Percentiles rank a stretch among this genome's conserved stretches.
Conservation (phyloP, 2,888 invertebrate genomes). For the Baccha elongata region DNA sequence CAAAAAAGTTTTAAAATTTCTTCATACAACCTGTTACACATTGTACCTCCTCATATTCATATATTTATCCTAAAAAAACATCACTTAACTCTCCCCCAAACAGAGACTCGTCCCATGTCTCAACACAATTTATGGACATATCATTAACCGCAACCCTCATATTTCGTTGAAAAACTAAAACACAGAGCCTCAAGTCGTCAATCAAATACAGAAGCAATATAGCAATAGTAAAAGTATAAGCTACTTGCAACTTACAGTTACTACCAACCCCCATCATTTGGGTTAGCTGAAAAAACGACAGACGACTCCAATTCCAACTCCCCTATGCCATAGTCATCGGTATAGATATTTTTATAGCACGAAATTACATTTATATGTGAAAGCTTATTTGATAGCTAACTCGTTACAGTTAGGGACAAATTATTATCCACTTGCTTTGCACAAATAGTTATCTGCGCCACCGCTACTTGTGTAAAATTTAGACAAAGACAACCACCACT, state of each 20-base stretch:
- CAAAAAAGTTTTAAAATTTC: too few relatives aligned
- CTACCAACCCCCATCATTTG: neutral
- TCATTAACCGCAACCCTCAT: constrained; percentile 16
- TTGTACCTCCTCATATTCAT: neutral
- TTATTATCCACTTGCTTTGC: constrained; percentile 56
- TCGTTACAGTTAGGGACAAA: constrained; percentile 64
- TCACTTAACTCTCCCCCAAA: neutral
- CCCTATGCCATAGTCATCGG: neutral
- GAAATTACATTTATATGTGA: constrained; percentile 45
- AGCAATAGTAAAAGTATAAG: neutral
- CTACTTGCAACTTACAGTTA: neutral
- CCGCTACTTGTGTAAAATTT: neutral
- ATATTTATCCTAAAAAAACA: neutral
- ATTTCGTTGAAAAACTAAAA: constrained; percentile 31
- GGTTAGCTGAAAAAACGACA: neutral
- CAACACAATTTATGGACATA: constrained; percentile 17
- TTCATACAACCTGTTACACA: too few relatives aligned
- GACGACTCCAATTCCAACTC: constrained; percentile 9
- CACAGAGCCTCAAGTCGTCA: constrained; percentile 45
- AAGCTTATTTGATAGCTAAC: constrained; percentile 43
- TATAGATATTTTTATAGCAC: neutral
- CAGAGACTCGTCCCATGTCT: neutral
- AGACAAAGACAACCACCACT: neutral
- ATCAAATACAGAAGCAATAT: constrained; percentile 60
- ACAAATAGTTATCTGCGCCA: constrained; percentile 8